Percentiles rank a stretch among this genome's conserved stretches.
phyloP scores from a whole-genome alignment of 1,140 invertebrate genomes.

The Phocides pigmalion region DNA sequence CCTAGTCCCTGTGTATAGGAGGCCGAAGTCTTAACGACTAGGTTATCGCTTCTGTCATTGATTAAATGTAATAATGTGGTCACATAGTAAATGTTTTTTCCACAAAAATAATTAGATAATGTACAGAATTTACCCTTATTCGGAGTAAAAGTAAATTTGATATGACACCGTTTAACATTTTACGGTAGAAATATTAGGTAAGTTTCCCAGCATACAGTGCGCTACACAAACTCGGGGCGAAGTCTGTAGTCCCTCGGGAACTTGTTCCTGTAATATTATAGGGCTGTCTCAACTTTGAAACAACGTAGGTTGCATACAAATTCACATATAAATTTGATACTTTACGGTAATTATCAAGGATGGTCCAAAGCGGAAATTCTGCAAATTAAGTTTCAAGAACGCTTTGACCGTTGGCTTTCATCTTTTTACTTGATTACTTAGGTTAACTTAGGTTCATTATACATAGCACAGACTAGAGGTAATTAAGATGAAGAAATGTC shows the following conservation, averaged over 20 bases:
- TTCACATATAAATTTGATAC: slow-evolving; percentile 2
- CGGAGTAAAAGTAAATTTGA: too few species aligned
- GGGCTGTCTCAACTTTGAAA: not conserved
- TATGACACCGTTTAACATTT: not conserved
- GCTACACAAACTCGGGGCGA: not conserved
- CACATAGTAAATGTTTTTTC: too few species aligned
- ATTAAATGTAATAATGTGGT: too few species aligned
- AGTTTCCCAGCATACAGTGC: not conserved
- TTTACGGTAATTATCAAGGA: not conserved
- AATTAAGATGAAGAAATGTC: not conserved
- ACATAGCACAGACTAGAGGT: not conserved
- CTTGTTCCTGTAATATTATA: not conserved
- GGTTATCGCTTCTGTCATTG: too few species aligned
- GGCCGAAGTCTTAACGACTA: too few species aligned
- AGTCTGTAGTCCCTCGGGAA: not conserved
- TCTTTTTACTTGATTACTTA: not conserved
- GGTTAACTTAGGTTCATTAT: not conserved
- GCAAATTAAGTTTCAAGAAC: not conserved
- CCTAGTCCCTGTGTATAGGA: too few species aligned
- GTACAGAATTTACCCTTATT: too few species aligned
- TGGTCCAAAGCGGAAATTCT: not conserved
- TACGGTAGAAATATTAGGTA: not conserved
- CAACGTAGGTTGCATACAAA: slow-evolving; percentile 1
- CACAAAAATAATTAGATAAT: too few species aligned
- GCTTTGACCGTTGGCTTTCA: slow-evolving; percentile 1